Base-by-base conservation (phyloP, 1,140 invertebrate genomes). In the Chironomus striatipennis region DNA sequence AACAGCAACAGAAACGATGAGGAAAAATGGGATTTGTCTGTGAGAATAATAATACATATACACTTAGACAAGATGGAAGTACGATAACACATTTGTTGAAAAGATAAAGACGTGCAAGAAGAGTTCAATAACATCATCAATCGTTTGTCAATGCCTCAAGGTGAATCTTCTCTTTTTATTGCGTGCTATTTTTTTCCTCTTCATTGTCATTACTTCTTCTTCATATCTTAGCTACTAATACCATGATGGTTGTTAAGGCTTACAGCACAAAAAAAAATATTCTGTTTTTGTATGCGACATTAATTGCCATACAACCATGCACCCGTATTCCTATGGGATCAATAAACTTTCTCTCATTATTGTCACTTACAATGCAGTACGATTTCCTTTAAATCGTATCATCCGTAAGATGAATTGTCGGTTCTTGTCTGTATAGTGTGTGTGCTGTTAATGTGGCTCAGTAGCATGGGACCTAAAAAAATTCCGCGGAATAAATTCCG, bases 111-210 rank as follows among this genome's bases (percentile, higher is more conserved):
- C 18, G 65, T 70, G 18, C 65, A 70, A 18, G 65, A 70, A 70
- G 17, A 70, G 65, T 70, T 70, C 65, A 70, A 70, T 70, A 70
- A 70, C 65, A 70, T 70, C 65, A 70, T 70, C 18, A 70, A 70
- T 70, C 65, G n/a, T 12, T 57, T 34, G 24, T 34, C 24, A 34
- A 34, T 34, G 24, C 24, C 24, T 34, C 24, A 34, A 34, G 24
- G 24, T 34, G 24, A 34, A 34, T 34, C 24, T 34, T 34, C 24
- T 34, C 24, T 34, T 34, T 34, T 34, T 34, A 34, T 34, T 34
- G 24, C 24, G 24, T 34, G 24, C 24, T 57, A 57, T 57, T 57
- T 57, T 47, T 57, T 2, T 34, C 24, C 24, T 34, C 24, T 34
- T 34, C 24, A 5, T 34, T 34, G 24, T 34, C 47, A n/a, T 57